Base-by-base conservation (phyloP, 2,113 vertebrate genomes). In the Dolichallabes microphthalmus region DNA sequence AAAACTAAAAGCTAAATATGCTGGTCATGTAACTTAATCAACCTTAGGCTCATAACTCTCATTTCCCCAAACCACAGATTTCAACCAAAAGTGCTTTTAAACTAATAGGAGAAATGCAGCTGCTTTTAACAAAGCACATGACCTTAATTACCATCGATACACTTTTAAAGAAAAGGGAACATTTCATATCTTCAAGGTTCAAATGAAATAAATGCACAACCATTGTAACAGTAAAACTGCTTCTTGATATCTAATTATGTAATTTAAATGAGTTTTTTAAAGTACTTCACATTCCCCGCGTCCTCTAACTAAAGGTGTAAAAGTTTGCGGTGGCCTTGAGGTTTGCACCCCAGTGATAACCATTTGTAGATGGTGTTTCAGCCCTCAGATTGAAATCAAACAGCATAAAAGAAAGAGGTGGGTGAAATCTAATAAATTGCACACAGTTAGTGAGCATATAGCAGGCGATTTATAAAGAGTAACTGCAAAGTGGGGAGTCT, bases 181-280 rank as follows among this genome's bases (percentile, higher is more conserved):
- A 22, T 77, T 57, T 52, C 20, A 10, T 27, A 19, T 77, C 75
- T 53, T 27, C 10, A 30, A 32, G 75, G 75, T 77, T 27, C 75
- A 57, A 77, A 55, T 53, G 11, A 55, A 57, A 77, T 53, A 77
- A 77, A 32, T 4, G 17, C 27, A 57, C n/a, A 19, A 77, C 11
- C 53, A 22, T 32, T 77, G 27, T 57, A 58, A 57, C 57, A 52
- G 52, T 57, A 77, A 77, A 77, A 55, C 74, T 57, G n/a, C 2
- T 57, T n/a, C 52, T 77, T 19, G 55, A 77, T 75, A 55, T 76
- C 74, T 76, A 55, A 55, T 76, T 76, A 55, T 8, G 50, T 17
- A 76, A 76, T n/a, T 76, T 76, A 76, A 76, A 76, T 77, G 15
- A 77, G 75, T 57, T 57, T 57, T 57, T 11, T 66, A 30, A 35